Conservation (phyloP, 1,140 invertebrate genomes). For the Arctopsyche grandis region DNA sequence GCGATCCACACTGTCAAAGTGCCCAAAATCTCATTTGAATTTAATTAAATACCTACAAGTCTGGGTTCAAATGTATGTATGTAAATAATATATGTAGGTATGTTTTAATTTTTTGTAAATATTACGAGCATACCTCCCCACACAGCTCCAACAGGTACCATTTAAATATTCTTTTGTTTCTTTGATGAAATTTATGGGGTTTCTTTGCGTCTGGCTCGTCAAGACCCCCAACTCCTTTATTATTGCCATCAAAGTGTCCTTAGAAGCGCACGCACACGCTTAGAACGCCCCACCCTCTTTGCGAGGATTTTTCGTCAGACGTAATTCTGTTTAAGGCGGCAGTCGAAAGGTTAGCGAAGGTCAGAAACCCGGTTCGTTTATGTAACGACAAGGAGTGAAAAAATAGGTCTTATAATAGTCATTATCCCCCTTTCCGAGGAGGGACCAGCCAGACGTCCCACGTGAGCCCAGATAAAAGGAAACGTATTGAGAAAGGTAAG, state of each 20-base stretch:
- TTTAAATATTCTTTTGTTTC: neutral
- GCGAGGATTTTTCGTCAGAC: neutral
- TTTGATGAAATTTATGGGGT: conserved; percentile 17
- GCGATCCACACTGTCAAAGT: no score
- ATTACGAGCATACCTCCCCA: no score
- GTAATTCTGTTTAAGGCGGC: neutral
- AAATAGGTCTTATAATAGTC: conserved; percentile 13
- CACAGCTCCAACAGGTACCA: no score
- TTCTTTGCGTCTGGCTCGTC: conserved; percentile 31
- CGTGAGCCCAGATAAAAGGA: conserved; percentile 15
- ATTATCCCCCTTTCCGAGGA: conserved; percentile 3
- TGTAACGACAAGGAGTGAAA: neutral
- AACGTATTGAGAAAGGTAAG: conserved; percentile 38
- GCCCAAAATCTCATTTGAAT: no score
- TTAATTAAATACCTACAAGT: no score
- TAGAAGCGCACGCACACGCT: neutral
- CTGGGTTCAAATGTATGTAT: no score
- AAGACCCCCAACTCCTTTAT: neutral
- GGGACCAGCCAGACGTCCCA: no score
- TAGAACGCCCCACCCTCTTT: neutral
- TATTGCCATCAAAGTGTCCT: conserved; percentile 17
- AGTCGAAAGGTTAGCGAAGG: conserved; percentile 35
- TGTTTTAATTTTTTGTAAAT: no score
- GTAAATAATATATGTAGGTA: no score
- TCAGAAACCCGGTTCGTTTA: conserved; percentile 1